phyloP scores from a whole-genome alignment of 1,140 invertebrate species.

The Diachasma alloeum region DNA sequence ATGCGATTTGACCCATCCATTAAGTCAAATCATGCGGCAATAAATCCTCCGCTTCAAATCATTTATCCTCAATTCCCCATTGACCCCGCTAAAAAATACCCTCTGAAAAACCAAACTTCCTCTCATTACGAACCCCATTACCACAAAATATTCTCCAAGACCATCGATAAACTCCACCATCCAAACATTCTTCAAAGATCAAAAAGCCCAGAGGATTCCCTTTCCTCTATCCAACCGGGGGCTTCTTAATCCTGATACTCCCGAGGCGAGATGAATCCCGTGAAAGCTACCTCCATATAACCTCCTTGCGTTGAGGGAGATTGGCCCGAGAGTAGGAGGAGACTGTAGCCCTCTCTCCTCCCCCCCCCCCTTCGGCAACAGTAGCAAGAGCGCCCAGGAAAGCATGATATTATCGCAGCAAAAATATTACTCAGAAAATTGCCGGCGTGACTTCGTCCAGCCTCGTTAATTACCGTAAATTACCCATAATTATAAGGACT shows the following conservation, averaged over 20 bases:
- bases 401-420: slow-evolving; percentile 61
- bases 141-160: no score
- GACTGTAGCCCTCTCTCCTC: neutral
- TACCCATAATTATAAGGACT: slow-evolving; percentile 67
- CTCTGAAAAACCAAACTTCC: no score
- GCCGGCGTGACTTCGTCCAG: slow-evolving; percentile 63
- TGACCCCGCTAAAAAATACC: no score
- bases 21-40: no score
- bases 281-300: neutral
- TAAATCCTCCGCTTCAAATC: no score
- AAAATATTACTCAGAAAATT: slow-evolving; percentile 67
- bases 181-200: slow-evolving; percentile 12
- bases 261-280: neutral
- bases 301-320: neutral
- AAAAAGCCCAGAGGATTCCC: neutral
- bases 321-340: neutral
- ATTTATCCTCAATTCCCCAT: no score
- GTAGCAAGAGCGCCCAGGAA: slow-evolving; percentile 33
- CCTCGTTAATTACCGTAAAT: slow-evolving; percentile 67
- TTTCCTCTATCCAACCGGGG: neutral
- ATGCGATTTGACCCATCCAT: no score
- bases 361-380: neutral
- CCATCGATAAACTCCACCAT: neutral
- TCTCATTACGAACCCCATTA: no score
- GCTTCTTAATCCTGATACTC: slow-evolving; percentile 27